Percentiles rank a stretch among this genome's conserved stretches.
These are phyloP conservation scores for Acanthosoma haemorrhoidale DNA, from an alignment of 2,888 invertebrate species.

Conservation along the genomic window DNA sequence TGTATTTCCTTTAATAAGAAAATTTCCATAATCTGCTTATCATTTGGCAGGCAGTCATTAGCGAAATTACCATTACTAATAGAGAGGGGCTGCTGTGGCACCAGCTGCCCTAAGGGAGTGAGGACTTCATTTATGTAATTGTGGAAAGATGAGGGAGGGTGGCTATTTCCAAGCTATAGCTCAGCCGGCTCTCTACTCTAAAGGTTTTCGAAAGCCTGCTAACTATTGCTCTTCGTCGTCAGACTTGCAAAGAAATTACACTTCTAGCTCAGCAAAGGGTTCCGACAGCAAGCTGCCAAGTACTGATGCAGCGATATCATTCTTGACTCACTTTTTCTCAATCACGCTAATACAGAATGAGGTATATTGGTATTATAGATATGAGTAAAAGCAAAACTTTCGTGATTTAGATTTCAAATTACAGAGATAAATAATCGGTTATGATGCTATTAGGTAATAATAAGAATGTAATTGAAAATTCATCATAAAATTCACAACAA, in stretches of 20 bases:
- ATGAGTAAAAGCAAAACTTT: too few species aligned
- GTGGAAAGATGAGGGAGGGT: slow-evolving; percentile 5
- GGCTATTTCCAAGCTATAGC: neutral
- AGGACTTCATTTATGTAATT: slow-evolving; percentile 5
- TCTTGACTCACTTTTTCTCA: too few species aligned
- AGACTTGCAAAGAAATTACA: neutral
- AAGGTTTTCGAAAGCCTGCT: too few species aligned
- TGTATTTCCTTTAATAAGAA: neutral
- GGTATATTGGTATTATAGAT: too few species aligned
- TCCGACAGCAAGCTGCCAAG: neutral
- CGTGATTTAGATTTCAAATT: too few species aligned
- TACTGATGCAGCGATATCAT: too few species aligned
- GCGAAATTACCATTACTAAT: slow-evolving; percentile 5
- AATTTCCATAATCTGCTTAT: neutral
- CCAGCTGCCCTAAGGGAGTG: neutral
- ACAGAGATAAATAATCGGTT: too few species aligned
- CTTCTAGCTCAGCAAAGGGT: neutral
- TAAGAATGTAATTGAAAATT: too few species aligned
- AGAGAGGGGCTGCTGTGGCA: neutral
- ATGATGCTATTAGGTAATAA: too few species aligned
- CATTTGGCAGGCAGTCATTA: neutral
- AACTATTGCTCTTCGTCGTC: neutral
- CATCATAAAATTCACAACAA: too few species aligned
- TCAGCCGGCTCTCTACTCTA: neutral
- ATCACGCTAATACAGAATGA: too few species aligned